Conservation (phyloP, 2,797 vertebrate species). For the Sebastes kiyomatsui region DNA sequence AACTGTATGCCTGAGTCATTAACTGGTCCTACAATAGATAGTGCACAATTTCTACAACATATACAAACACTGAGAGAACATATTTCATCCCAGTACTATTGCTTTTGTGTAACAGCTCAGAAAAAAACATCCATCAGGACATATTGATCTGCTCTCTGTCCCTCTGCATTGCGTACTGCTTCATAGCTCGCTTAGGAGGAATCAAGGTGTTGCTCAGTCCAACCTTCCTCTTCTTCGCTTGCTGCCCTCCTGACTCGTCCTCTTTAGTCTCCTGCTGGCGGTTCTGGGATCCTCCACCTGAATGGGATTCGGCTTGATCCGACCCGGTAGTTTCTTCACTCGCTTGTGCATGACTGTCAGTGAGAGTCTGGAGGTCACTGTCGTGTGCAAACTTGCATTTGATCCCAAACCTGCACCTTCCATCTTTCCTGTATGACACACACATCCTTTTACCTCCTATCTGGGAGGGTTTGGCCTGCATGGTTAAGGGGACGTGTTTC, state of each 20-base stretch:
- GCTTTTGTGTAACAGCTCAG: background rate
- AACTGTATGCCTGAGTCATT: background rate
- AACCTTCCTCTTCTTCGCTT: slow-evolving; percentile 77
- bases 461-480: slow-evolving; percentile 79
- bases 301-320: background rate
- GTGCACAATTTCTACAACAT: background rate
- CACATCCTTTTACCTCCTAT: slow-evolving; percentile 83
- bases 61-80: background rate
- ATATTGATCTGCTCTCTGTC: slow-evolving; percentile 70
- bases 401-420: slow-evolving; percentile 85
- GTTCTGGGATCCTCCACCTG: slow-evolving; percentile 13
- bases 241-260: slow-evolving; percentile 51
- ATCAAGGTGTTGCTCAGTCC: slow-evolving; percentile 83
- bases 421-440: slow-evolving; percentile 83
- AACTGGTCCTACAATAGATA: background rate
- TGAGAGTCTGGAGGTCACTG: slow-evolving; percentile 80
- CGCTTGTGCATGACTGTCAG: background rate
- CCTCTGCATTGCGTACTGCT: slow-evolving; percentile 76
- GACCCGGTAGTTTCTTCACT: slow-evolving; percentile 7
- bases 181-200: slow-evolving; percentile 85
- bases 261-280: slow-evolving; percentile 26
- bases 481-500: slow-evolving; percentile 86
- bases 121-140: slow-evolving; percentile 59
- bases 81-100: background rate
- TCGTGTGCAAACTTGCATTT: slow-evolving; percentile 87